phyloP scores from a whole-genome alignment of 2,888 invertebrate genomes.

The Meandrusa payeni region DNA sequence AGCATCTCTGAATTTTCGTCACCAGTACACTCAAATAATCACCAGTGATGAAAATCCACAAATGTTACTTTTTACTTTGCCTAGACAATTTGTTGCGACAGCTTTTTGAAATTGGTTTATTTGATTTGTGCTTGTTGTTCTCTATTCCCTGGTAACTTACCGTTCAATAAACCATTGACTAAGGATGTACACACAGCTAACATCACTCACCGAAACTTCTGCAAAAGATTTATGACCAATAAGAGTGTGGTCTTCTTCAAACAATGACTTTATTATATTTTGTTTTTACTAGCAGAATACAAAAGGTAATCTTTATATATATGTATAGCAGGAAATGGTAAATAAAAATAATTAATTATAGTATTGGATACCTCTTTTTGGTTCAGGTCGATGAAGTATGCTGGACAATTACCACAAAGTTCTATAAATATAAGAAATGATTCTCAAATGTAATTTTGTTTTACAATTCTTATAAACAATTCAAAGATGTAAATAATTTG shows the following conservation, averaged over 20 bases:
- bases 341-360: conserved; percentile 69
- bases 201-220: conserved; percentile 87
- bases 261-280: conserved; percentile 46
- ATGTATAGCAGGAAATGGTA: conserved; percentile 40
- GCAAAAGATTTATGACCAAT: conserved; percentile 90
- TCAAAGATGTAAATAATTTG: conserved; percentile 49
- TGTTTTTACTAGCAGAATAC: conserved; percentile 36
- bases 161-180: conserved; percentile 82
- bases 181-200: conserved; percentile 84
- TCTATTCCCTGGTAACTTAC: conserved; percentile 82
- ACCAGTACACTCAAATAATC: conserved; percentile 35
- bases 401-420: conserved; percentile 82
- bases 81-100: conserved; percentile 50
- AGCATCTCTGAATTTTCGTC: conserved; percentile 59
- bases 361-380: conserved; percentile 79
- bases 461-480: conserved; percentile 46
- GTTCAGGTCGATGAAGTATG: conserved; percentile 82
- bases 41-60: conserved; percentile 58
- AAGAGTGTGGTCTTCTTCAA: conserved; percentile 76
- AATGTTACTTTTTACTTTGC: conserved; percentile 53
- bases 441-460: conserved; percentile 78
- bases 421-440: conserved; percentile 83
- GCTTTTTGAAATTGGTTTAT: conserved; percentile 34
- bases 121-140: conserved; percentile 57
- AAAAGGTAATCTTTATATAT: conserved; percentile 27